Evolutionary conservation across 2,797 vertebrate species (phyloP).

Genomic region (Tympanoctomys barrerae): DNA sequence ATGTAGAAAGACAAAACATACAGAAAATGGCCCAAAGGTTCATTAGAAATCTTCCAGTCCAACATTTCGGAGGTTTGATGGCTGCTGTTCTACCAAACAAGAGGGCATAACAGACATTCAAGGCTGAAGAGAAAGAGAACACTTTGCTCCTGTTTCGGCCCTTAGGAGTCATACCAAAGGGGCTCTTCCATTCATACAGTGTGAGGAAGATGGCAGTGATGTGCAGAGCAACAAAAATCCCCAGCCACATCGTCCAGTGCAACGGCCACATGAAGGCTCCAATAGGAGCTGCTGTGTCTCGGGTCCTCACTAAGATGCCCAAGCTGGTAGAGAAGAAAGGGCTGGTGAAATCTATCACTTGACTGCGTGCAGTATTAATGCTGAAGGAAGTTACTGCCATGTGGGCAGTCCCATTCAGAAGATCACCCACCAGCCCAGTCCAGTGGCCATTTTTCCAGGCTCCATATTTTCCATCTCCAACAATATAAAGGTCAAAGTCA

Average conservation of each 20-base stretch:
- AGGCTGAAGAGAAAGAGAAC: constrained; percentile 98
- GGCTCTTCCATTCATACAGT: constrained; percentile 98
- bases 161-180: constrained; percentile 98
- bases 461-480: constrained; percentile 98
- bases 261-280: constrained; percentile 99
- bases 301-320: constrained; percentile 97
- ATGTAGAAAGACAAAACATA: constrained; percentile 98
- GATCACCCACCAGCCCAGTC: constrained; percentile 97
- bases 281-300: constrained; percentile 97
- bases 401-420: constrained; percentile 95
- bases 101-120: constrained; percentile 98
- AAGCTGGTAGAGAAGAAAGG: constrained; percentile 99
- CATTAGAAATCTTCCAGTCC: constrained; percentile 99
- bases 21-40: constrained; percentile 99
- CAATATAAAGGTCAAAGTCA: constrained; percentile 97
- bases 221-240: constrained; percentile 98
- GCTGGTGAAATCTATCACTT: constrained; percentile 98
- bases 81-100: constrained; percentile 97
- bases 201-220: constrained; percentile 98
- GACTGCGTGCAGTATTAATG: constrained; percentile 98
- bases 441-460: constrained; percentile 97
- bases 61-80: constrained; percentile 98
- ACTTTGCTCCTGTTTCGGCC: constrained; percentile 96
- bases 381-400: constrained; percentile 98
- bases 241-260: constrained; percentile 99